Base-by-base conservation (phyloP, 53 echinoderm and acorn worm species). In the Echinometra lucunter region DNA sequence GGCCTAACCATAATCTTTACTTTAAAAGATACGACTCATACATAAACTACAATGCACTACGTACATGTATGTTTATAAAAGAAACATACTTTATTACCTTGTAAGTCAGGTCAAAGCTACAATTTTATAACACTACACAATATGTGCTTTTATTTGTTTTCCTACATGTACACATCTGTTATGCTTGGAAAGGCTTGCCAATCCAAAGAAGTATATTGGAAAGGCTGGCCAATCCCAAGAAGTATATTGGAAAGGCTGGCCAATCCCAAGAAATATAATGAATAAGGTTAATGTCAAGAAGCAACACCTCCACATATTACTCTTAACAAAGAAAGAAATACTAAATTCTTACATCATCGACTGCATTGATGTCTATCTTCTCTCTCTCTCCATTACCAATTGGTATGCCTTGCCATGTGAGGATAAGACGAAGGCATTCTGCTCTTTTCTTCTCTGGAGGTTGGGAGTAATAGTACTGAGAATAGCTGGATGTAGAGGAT, bases 401-500 rank as follows among this genome's bases (percentile, higher is more conserved):
- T 0, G 82, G 82, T 53, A 97, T 96, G 2, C 99, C 99, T 49
- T 96, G 87, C 99, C 99, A 99, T 2, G 89, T 93, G 4, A 99
- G 95, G 17, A 99, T 97, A 40, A 99, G 96, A 30, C 96, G 91
- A n/a, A 97, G 95, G 49, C 99, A 99, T 56, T 98, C 99, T 12
- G 95, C 95, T 27, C 99, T 89, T 32, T 97, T 98, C 96, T 96
- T 96, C 93, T 97, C 98, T 0, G 97, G 98, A 0, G 97, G 97
- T 53, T 97, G 97, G 0, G 98, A 97, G 95, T 98, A 98, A 94
- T 98, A 98, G 95, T 97, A 97, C 97, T 98, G 98, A 11, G 97
- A 95, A 88, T 98, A 96, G 90, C 96, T 96, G 82, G 94, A 97
- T 34, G 96, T 95, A 6, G 97, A 93, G 17, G 97, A 94, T 6